Base-by-base conservation (phyloP, 2,797 vertebrate species). In the Pogoniulus pusillus region DNA sequence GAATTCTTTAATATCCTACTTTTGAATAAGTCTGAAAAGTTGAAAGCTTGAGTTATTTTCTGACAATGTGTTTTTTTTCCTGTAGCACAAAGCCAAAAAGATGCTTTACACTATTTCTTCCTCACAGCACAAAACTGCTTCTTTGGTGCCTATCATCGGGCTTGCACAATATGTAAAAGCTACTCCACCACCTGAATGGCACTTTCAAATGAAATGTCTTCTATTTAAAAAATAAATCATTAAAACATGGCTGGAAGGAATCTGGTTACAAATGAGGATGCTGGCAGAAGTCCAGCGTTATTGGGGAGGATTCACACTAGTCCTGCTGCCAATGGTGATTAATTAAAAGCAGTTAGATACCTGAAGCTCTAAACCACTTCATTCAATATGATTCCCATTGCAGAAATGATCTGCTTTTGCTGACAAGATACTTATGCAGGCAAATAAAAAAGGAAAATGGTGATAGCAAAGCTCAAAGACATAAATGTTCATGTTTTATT, bases 181-280 rank as follows among this genome's bases (percentile, higher is more conserved):
- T 80, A n/a, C 37, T 82, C 26, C 57, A 87, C 81, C 62, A 80
- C 41, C 41, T 77, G 37, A 90, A 59, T 9, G 29, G 47, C 0
- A 2, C 51, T 87, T 91, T 85, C 75, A 94, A 95, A 80, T 0
- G 0, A 39, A 87, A 75, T n/a, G 41, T 87, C 45, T 86, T 75
- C 85, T 82, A 32, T 85, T 87, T 91, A 75, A 94, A 95, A 95
- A 82, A 87, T 65, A 82, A 91, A 95, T 94, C 93, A 93, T 95
- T 96, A 95, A 96, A 96, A 93, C 76, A 70, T 57, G 72, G 94
- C 95, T 94, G 75, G 91, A 91, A 93, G 88, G 72, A 93, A 96
- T 94, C 82, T 59, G 79, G 78, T 89, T 94, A 94, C 79, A 95
- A 94, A 96, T 75, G 69, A 96, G 88, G 76, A 37, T 87, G 96